Base-by-base conservation (phyloP, 2,113 vertebrate species). In the Lucifuga dentata region DNA sequence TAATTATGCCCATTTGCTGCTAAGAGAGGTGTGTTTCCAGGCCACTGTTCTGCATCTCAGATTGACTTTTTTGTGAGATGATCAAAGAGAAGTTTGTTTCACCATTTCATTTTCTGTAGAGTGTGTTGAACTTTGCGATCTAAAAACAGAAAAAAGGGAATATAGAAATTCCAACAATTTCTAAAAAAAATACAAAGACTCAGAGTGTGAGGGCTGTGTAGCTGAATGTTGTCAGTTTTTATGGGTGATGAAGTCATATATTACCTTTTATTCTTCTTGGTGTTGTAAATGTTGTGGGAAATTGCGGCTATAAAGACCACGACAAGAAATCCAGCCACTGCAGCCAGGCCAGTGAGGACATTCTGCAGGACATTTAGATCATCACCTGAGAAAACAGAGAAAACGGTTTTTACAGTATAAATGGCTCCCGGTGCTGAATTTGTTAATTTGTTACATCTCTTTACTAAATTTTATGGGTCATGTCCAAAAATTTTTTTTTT, bases 271-370 rank as follows among this genome's bases (percentile, higher is more conserved):
- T 46, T 40, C 2, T 62, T 44, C 15, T 3, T 57, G 58, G 41
- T 77, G 1, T 24, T 77, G 24, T 62, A 60, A 8, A 77, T 5
- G 23, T 5, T 43, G 8, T 12, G 6, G 2, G 55, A 51, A 1
- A 29, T 24, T 0, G 17, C 0, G 0, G 1, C 38, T 1, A 85
- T 39, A 39, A 86, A 89, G 36, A 83, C 68, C 1, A 92, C 0
- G 2, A 77, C 5, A 2, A 93, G 83, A 48, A 91, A 86, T 35
- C 86, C 91, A 11, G 57, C 65, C 2, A 86, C 80, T 1, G 89
- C 86, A 24, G 73, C 44, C 13, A 93, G 5, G 5, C 90, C 91
- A 4, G 5, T 82, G 29, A 89, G 63, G 19, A 24, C 51, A 0
- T 49, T 68, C 0, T 16, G 12, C 17, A 57, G 10, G 3, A 59